Evolutionary conservation across 2,888 invertebrate species (phyloP), one percentile per base, ranked within the genome.

Genomic region (Tenthredo scrophulariae): DNA sequence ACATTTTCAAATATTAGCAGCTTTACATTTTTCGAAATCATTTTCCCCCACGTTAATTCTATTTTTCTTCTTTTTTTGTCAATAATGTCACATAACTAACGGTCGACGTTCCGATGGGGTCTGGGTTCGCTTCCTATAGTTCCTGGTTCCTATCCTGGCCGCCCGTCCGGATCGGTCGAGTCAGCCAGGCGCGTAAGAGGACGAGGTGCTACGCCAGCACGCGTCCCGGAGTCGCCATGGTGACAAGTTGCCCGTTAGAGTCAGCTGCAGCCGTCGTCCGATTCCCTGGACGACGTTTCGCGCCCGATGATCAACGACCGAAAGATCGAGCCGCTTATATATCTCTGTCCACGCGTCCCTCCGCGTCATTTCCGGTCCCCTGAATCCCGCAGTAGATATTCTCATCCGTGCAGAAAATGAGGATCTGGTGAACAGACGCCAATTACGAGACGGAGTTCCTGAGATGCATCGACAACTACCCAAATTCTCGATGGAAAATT

Each of bases 171-270:
- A 50, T 67, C 83, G 83, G 83, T 58, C 65, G 83, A 83, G 67
- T 83, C 83, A 70, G 67, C 83, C 67, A 46, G 83, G 67, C 83
- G 83, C 65, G 70, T 83, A 70, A 70, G 67, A 70, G 65, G 83
- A 83, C 83, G 83, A 65, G 43, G 43, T 70, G 83, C 83, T 26
- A 70, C 65, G 83, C 70, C 83, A 70, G 70, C 83, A 67, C 83
- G 83, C 83, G 83, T 70, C 65, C 83, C 67, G 83, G 70, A 83
- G 83, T 83, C 65, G 83, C 83, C 70, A 83, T 70, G 83, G 83
- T 83, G 83, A 83, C 83, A 83, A 83, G 83, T 83, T 67, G 70
- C 83, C 83, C 83, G 83, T 83, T 83, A 83, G 83, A 83, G 83
- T 83, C 83, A 83, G 67, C 83, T 83, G 83, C 83, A 83, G 29